Base-by-base conservation (phyloP, 2,113 vertebrate genomes). In the Upupa epops region DNA sequence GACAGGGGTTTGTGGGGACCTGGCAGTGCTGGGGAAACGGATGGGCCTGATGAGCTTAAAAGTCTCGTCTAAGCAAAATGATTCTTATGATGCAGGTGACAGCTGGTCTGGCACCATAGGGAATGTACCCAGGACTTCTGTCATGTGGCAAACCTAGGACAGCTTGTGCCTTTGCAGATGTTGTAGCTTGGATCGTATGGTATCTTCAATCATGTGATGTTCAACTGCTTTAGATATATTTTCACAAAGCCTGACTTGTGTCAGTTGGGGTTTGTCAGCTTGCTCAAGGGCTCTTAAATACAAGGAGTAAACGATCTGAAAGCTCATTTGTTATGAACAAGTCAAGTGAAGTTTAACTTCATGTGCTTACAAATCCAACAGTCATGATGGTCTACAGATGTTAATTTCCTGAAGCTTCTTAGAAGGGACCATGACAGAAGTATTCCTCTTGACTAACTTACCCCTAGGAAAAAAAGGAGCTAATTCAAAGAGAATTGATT, bases 21-120 rank as follows among this genome's bases (percentile, higher is more conserved):
- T 46, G n/a, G 51, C 70, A 42, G 52, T 17, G 72, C 13, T 58
- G 17, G 28, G 32, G 36, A 18, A 19, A n/a, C 2, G 2, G 29
- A 17, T 60, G 36, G 24, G n/a, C 36, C 60, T 2, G 0, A 31
- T 16, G 12, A 51, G 19, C 31, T 45, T 31, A 71, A 54, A 45
- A 7, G 25, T 45, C 48, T 45, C 61, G 29, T 61, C 46, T 46
- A 45, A 16, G 19, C 29, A 28, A 42, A 45, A 61, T 8, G 14
- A 22, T 52, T 52, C 46, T 31, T 34, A 28, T 13, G 31, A 8
- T 2, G 28, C 48, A 46, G 48, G 8, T 5, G 17, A n/a, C 26
- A 76, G 46, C n/a, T 2, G n/a, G 0, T 4, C 54, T 0, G 8
- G 36, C 34, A 46, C 26, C 1, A 4, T 59, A 36, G 37, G 65